Evolutionary conservation across 2,797 vertebrate genomes (phyloP), one percentile per base, ranked within the genome.

Genomic region (Hippopotamyrus pictus): DNA sequence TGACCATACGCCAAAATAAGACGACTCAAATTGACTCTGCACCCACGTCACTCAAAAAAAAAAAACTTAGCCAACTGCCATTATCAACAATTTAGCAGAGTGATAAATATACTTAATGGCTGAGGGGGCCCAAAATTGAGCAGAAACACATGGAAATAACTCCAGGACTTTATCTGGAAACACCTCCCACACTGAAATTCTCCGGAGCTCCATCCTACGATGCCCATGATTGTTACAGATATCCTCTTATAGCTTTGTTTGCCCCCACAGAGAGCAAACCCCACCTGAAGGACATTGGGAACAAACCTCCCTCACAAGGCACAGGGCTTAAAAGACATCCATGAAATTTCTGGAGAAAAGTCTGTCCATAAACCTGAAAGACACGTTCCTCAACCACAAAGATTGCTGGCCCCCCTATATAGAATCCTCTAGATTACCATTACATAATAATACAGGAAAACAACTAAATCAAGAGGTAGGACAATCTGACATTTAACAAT

Each of bases 71-170:
- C 69, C 48, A 90, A 89, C 92, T 92, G 91, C 92, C 93, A 90
- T 93, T 91, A 76, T 89, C 86, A 89, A 65, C 91, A 90, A 89
- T 89, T 89, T 92, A 90, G 91, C 92, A 91, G 86, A 62, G 91
- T 90, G 91, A 93, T 91, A 90, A 91, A 93, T 91, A 7, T 37
- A 89, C 91, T 79, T 69, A 29, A 90, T 90, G 33, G 48, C 17
- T 22, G 57, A 69, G 88, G 88, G 82, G 57, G 50, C 54, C 65
- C 89, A 86, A 90, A 90, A 93, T 92, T 90, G 92, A 86, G 90
- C 88, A 87, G 86, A 87, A 79, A 90, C 73, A 62, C 88, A 88
- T 89, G 33, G 89, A 82, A 50, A 89, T 73, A 90, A 33, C 4
- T 11, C 0, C 12, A 0, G 50, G 41, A 89, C 79, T 53, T 50